Base-by-base conservation (phyloP, 2,888 invertebrate genomes). In the Pseudanteris insignis region DNA sequence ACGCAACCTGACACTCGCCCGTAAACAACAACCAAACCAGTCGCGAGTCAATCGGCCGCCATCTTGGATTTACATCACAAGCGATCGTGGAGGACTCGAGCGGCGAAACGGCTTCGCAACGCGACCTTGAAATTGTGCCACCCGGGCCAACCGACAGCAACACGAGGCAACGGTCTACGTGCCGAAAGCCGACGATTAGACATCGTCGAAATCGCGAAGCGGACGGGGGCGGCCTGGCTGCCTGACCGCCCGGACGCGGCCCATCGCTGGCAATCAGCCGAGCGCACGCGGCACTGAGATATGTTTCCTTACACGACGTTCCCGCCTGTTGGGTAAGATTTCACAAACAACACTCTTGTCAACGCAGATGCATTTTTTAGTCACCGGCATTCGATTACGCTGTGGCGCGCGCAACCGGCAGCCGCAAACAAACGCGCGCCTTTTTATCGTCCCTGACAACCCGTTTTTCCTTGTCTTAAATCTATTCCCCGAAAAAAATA, bases 291-390 rank as follows among this genome's bases (percentile, higher is more conserved):
- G 43, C 51, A 28, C 33, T 58, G 24, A 55, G 57, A 65, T 63
- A 79, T 79, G 79, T 79, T 79, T 69, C 78, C 79, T 18, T 79
- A 79, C 68, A 75, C 79, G 18, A 77, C 79, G 29, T 79, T 79
- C 66, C 79, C 79, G 68, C 71, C 79, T 54, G 78, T 79, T 46
- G 77, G 79, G 79, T 79, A 76, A 75, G 75, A 66, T 37, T 2
- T 9, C 7, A 34, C 15, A 34, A 29, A 8, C n/a, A 26, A 36
- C 29, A 14, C 26, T 18, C 15, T 10, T n/a, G 9, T 15, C 24
- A 18, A 18, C 18, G 18, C 18, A 18, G 18, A 3, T 18, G 18
- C 18, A 6, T 18, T 18, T 18, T 18, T 18, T 18, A 26, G 8
- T n/a, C n/a, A 11, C 10, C 25, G 5, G 3, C 10, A 25, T 32